phyloP scores from a whole-genome alignment of 2,888 invertebrate species.

The Apamea monoglypha region DNA sequence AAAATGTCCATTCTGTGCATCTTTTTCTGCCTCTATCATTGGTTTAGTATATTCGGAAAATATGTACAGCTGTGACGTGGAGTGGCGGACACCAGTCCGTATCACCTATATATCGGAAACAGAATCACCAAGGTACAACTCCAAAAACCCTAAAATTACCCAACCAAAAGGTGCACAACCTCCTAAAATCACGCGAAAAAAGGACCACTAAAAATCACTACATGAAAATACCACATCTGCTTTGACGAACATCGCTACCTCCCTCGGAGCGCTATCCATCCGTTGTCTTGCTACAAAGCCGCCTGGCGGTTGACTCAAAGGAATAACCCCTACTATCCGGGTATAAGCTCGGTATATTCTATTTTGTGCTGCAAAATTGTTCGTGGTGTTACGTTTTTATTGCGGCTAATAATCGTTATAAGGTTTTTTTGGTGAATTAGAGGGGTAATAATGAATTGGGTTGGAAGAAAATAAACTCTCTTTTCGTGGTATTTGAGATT shows the following conservation, averaged over 20 bases:
- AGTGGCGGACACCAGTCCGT: no score
- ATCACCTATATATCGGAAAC: no score
- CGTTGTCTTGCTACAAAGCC: slow-evolving; percentile 69
- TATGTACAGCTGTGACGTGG: no score
- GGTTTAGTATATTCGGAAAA: no score
- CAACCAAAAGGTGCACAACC: background rate
- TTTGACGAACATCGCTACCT: slow-evolving; percentile 40
- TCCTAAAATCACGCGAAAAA: slow-evolving; percentile 7
- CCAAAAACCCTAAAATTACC: background rate
- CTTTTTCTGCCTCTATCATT: no score
- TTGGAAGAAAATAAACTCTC: background rate
- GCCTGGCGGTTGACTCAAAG: slow-evolving; percentile 71
- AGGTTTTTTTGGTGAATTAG: slow-evolving; percentile 1
- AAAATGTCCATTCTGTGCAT: no score
- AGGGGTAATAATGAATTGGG: background rate
- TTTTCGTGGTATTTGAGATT: background rate
- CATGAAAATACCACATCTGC: slow-evolving; percentile 58
- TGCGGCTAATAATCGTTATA: slow-evolving; percentile 32
- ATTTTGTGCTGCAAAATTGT: slow-evolving; percentile 60
- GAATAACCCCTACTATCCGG: slow-evolving; percentile 67
- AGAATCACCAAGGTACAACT: background rate
- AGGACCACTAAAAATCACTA: slow-evolving; percentile 2
- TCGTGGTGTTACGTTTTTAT: slow-evolving; percentile 43
- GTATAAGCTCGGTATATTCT: slow-evolving; percentile 61
- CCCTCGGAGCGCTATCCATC: slow-evolving; percentile 67